Percentiles rank a stretch among this genome's conserved stretches.
Conservation (phyloP, 2,888 invertebrate genomes). For the Agrotis clavis region DNA sequence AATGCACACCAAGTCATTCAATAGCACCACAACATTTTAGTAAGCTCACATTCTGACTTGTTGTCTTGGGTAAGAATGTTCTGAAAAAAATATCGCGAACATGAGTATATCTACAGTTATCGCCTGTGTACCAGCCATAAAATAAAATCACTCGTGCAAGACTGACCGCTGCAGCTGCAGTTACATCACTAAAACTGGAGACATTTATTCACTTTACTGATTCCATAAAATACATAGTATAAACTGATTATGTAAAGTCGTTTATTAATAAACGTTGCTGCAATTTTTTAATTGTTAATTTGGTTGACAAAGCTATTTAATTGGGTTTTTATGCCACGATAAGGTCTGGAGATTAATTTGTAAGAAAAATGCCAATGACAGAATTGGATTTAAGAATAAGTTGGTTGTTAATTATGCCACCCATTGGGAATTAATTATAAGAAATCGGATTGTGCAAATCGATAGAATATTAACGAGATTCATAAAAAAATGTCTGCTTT, state of each 20-base stretch:
- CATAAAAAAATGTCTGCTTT: too few relatives aligned
- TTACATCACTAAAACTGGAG: slow-evolving; percentile 53
- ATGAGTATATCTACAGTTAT: slow-evolving; percentile 29
- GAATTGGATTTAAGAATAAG: slow-evolving; percentile 41
- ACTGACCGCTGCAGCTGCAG: slow-evolving; percentile 19
- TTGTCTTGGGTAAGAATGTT: not conserved
- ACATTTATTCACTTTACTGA: slow-evolving; percentile 66
- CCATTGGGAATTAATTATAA: slow-evolving; percentile 10
- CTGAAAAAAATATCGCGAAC: not conserved
- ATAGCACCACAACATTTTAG: not conserved
- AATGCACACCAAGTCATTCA: too few relatives aligned
- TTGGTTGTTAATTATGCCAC: slow-evolving; percentile 26
- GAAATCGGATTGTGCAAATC: slow-evolving; percentile 19
- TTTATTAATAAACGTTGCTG: slow-evolving; percentile 34
- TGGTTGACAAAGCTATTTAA: slow-evolving; percentile 50
- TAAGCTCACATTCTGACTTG: not conserved
- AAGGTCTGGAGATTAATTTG: slow-evolving; percentile 42
- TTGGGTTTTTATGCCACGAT: slow-evolving; percentile 48
- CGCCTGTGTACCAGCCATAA: slow-evolving; percentile 41
- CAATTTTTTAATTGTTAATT: slow-evolving; percentile 40
- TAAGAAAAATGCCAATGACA: slow-evolving; percentile 36
- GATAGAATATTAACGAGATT: slow-evolving; percentile 7
- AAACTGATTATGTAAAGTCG: slow-evolving; percentile 44
- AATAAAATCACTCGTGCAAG: slow-evolving; percentile 50
- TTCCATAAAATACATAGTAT: slow-evolving; percentile 58